Conservation (phyloP, 2,113 vertebrate genomes). For the Eleginops maclovinus region DNA sequence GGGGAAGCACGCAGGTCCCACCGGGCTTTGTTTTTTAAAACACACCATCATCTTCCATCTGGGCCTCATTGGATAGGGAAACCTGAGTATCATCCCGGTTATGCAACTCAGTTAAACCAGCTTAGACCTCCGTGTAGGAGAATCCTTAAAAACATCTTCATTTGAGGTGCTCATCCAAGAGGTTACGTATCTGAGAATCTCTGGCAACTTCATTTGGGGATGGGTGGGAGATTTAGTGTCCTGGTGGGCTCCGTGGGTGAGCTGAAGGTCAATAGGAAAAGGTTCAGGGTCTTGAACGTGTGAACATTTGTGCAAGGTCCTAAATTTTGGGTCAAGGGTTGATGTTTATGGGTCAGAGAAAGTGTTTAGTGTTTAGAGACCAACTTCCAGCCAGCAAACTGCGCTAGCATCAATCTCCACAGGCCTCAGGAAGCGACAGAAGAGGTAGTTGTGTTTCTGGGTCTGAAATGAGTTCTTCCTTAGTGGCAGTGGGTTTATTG, state of each 20-base stretch:
- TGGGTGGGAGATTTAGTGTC: slow-evolving; percentile 18
- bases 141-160: slow-evolving; percentile 51
- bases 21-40: slow-evolving; percentile 59
- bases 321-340: slow-evolving; percentile 46
- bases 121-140: slow-evolving; percentile 56
- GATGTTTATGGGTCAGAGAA: slow-evolving; percentile 49
- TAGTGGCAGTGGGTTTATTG: slow-evolving; percentile 81
- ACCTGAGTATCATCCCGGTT: slow-evolving; percentile 67
- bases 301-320: slow-evolving; percentile 25
- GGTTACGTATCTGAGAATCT: slow-evolving; percentile 13
- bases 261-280: slow-evolving; percentile 31
- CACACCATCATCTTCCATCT: slow-evolving; percentile 69
- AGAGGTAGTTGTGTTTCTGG: slow-evolving; percentile 69
- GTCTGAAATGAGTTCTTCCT: slow-evolving; percentile 72
- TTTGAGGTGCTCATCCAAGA: slow-evolving; percentile 41
- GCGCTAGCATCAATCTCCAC: slow-evolving; percentile 45
- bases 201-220: background rate
- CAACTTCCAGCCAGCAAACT: slow-evolving; percentile 19
- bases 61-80: slow-evolving; percentile 68
- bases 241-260: slow-evolving; percentile 14
- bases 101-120: slow-evolving; percentile 71
- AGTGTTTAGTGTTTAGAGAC: slow-evolving; percentile 39
- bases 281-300: slow-evolving; percentile 14
- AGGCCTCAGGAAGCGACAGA: slow-evolving; percentile 54
- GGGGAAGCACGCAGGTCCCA: slow-evolving; percentile 13